Base-by-base conservation (phyloP, 2,797 vertebrate genomes). In the Tangara arthus region DNA sequence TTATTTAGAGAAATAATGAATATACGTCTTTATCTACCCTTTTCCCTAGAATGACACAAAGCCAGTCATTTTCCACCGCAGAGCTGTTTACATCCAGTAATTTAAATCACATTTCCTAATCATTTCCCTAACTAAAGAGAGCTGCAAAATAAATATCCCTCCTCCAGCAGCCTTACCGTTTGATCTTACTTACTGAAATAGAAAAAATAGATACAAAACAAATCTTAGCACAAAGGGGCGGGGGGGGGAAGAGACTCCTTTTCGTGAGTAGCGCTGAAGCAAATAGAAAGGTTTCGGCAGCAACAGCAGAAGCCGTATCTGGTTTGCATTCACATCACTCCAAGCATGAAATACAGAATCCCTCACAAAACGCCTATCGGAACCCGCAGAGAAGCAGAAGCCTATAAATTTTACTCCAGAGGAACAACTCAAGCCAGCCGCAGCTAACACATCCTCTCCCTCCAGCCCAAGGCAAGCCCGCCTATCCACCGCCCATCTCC, bases 201-300 rank as follows among this genome's bases (percentile, higher is more conserved):
- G 15, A 7, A 42, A 61, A 35, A 44, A 32, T 21, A 37, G 28
- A 50, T 7, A 30, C 15, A 14, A 21, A 52, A 8, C 3, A 56
- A 42, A 24, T 18, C 37, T 41, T 37, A n/a, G 26, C 32, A 81
- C 12, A 22, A 80, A 57, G 37, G 27, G 8, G 2, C n/a, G n/a
- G n/a, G n/a, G n/a, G n/a, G n/a, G 2, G 0, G 0, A 10, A 16
- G 17, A 7, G 59, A 32, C 2, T 12, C 30, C 5, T 42, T 46
- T 37, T 21, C 22, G 49, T 1, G 6, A 64, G 27, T 3, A 47
- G 20, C 0, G 11, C 42, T 70, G 18, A 84, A 73, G 32, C 35
- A 86, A 59, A 81, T 0, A 26, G 37, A 52, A 89, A 21, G 15
- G 13, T 7, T 84, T 61, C 39, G 65, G 50, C 57, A 77, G 32